phyloP scores from a whole-genome alignment of 2,888 invertebrate species.

The Caenorhabditis doughertyi region DNA sequence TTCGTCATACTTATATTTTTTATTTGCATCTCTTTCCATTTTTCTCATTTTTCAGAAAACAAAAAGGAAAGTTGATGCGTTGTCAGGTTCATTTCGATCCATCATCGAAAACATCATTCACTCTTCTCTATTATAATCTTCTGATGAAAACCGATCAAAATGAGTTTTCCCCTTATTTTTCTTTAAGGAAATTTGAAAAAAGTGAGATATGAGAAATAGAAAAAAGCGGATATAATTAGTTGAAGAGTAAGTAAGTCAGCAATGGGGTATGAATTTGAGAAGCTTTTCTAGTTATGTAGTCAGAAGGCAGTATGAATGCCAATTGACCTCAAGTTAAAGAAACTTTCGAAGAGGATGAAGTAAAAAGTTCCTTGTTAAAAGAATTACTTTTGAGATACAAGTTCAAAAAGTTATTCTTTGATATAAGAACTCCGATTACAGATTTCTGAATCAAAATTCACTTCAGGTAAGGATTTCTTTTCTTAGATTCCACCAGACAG shows the following conservation, averaged over 20 bases:
- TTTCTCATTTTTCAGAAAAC: background rate
- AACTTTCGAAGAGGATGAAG: background rate
- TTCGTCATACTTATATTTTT: conserved; percentile 12
- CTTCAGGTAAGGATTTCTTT: too few species aligned
- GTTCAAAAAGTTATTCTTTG: too few species aligned
- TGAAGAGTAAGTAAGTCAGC: background rate
- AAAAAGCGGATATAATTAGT: conserved; percentile 30
- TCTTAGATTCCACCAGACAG: too few species aligned
- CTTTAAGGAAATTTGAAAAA: conserved; percentile 1
- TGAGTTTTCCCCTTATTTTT: background rate
- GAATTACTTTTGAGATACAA: background rate
- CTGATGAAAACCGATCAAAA: background rate
- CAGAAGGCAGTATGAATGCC: conserved; percentile 37
- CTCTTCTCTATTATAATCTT: conserved; percentile 1
- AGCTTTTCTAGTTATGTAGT: conserved; percentile 22
- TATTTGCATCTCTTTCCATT: conserved; percentile 16
- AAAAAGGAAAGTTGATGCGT: conserved; percentile 22
- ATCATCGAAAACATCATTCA: conserved; percentile 30
- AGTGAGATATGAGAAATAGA: conserved; percentile 9
- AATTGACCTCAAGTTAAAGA: conserved; percentile 4
- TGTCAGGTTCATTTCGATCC: conserved; percentile 30
- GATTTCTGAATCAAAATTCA: too few species aligned
- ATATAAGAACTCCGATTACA: too few species aligned
- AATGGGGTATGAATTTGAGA: conserved; percentile 8
- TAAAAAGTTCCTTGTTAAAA: conserved; percentile 7